phyloP scores from a whole-genome alignment of 2,888 invertebrate species.

The Ptilodon capucinus region DNA sequence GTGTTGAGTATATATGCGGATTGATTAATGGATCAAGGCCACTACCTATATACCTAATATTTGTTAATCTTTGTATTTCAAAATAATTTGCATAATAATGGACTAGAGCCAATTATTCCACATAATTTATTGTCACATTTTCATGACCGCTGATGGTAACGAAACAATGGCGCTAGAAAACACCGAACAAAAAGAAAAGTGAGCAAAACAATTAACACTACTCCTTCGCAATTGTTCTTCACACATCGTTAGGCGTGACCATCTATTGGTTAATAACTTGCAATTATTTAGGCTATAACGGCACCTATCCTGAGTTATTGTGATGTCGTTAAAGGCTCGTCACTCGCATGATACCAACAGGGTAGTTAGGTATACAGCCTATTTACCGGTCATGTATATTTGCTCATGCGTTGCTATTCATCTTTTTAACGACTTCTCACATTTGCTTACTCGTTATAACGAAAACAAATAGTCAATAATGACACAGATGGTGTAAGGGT shows the following conservation, averaged over 20 bases:
- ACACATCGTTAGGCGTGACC: constrained; percentile 19
- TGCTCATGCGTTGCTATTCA: constrained; percentile 33
- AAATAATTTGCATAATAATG: too few species aligned
- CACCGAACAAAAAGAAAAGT: too few species aligned
- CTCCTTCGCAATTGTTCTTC: constrained; percentile 1
- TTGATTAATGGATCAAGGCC: not conserved
- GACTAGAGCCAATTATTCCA: too few species aligned
- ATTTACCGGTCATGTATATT: constrained; percentile 25
- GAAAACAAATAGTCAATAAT: constrained; percentile 26
- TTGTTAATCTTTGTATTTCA: not conserved
- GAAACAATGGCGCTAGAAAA: too few species aligned
- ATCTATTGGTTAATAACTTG: constrained; percentile 13
- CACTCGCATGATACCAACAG: constrained; percentile 18
- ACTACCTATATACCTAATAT: too few species aligned
- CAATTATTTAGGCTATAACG: constrained; percentile 17
- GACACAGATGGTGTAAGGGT: too few species aligned
- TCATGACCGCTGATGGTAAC: too few species aligned
- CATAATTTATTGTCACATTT: too few species aligned
- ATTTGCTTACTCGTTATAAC: constrained; percentile 35
- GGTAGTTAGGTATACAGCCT: constrained; percentile 15
- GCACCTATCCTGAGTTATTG: constrained; percentile 12
- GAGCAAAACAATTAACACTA: not conserved
- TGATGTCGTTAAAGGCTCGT: constrained; percentile 15
- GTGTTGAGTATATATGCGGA: not conserved
- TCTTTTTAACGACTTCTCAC: constrained; percentile 58